phyloP scores from a whole-genome alignment of 2,113 vertebrate species.

The Numida meleagris region DNA sequence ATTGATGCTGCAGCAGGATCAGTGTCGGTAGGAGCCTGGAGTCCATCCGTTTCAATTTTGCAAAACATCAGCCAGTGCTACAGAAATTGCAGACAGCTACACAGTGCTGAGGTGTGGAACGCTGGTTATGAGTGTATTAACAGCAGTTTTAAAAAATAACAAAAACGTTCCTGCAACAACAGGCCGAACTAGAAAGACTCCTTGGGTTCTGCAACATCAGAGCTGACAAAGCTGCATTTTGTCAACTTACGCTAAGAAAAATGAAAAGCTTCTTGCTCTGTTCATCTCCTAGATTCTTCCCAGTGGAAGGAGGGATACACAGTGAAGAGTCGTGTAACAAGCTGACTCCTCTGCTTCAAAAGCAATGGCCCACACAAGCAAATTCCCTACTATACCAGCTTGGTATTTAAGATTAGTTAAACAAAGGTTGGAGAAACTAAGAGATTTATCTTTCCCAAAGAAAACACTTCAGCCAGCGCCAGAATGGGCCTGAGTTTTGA shows the following conservation, averaged over 20 bases:
- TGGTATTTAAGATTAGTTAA: conserved; percentile 35
- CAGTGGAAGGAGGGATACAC: neutral
- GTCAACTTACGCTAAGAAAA: neutral
- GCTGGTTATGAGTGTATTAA: neutral
- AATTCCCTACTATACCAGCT: neutral
- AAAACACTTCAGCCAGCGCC: conserved; percentile 31
- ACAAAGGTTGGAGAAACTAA: conserved; percentile 18
- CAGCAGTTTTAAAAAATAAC: neutral
- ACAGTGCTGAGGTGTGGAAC: neutral
- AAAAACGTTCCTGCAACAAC: neutral
- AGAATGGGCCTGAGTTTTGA: conserved; percentile 18
- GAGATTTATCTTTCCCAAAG: neutral
- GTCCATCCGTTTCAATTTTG: neutral
- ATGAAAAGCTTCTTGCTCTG: neutral
- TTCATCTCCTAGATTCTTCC: neutral
- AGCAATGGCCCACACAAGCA: conserved; percentile 19
- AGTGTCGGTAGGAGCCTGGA: neutral
- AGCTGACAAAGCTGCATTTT: neutral
- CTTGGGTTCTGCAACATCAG: neutral
- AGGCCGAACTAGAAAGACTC: neutral
- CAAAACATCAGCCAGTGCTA: neutral
- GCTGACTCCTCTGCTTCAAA: conserved; percentile 29
- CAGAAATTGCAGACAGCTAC: neutral
- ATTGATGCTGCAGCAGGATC: neutral
- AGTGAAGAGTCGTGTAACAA: conserved; percentile 23